These are phyloP conservation scores for Hippoglossus stenolepis DNA, from an alignment of 2,113 vertebrate genomes.

Conservation along the genomic window DNA sequence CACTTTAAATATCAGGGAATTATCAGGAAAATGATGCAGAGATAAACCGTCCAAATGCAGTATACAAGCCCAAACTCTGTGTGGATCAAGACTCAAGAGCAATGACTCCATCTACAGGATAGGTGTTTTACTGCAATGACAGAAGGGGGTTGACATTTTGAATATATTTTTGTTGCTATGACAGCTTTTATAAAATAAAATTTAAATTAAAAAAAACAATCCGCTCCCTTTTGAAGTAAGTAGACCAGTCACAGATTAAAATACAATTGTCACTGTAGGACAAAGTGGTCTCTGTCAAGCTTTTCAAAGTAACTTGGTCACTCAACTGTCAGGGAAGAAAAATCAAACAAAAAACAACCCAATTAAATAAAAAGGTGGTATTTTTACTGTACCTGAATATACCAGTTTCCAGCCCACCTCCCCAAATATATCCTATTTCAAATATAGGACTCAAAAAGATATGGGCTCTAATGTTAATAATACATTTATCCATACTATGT, in stretches of 20 bases:
- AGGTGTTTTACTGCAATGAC: conserved; percentile 67
- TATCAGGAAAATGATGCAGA: not conserved
- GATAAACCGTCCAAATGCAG: conserved; percentile 51
- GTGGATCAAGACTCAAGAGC: conserved; percentile 42
- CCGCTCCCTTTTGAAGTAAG: conserved; percentile 72
- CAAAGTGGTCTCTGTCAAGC: conserved; percentile 73
- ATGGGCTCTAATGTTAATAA: conserved; percentile 70
- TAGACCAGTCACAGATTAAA: conserved; percentile 80
- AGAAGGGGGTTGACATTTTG: conserved; percentile 27
- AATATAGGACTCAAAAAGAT: conserved; percentile 67
- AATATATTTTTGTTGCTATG: not conserved
- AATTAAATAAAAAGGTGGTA: conserved; percentile 63
- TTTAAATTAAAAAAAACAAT: conserved; percentile 7
- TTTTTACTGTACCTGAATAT: conserved; percentile 62
- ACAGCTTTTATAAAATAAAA: not conserved
- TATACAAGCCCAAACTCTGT: conserved; percentile 53
- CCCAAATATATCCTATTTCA: conserved; percentile 51
- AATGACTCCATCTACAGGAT: conserved; percentile 74
- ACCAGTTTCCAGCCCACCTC: conserved; percentile 21
- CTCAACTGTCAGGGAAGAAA: conserved; percentile 63
- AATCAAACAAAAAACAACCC: not conserved
- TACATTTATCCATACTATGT: conserved; percentile 72
- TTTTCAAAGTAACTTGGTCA: conserved; percentile 79
- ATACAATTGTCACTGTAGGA: conserved; percentile 54
- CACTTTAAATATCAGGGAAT: not conserved